These are phyloP conservation scores for Perca flavescens DNA, from an alignment of 2,113 vertebrate genomes.

Conservation along the genomic window DNA sequence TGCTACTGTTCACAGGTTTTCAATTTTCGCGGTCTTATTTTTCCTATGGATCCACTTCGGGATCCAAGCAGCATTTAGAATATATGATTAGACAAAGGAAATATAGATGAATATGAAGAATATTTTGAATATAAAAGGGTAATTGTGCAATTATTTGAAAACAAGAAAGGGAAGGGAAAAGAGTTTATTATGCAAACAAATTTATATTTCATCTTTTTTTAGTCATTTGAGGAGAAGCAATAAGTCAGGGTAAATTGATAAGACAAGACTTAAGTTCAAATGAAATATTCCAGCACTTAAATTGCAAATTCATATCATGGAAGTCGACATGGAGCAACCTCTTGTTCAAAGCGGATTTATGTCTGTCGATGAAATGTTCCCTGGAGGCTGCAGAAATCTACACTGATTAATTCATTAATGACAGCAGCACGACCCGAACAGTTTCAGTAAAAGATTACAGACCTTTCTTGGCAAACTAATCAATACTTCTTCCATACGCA, in stretches of 20 bases:
- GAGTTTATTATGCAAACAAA: neutral
- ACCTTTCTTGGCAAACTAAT: constrained; percentile 66
- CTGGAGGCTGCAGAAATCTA: constrained; percentile 21
- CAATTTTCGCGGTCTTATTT: constrained; percentile 16
- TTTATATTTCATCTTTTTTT: neutral
- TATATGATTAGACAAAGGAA: neutral
- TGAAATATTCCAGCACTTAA: neutral
- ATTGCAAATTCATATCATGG: constrained; percentile 6
- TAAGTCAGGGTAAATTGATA: neutral
- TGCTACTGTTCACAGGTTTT: constrained; percentile 47
- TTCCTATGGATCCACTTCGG: constrained; percentile 13
- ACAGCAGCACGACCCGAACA: constrained; percentile 52
- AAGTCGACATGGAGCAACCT: constrained; percentile 28
- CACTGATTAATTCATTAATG: constrained; percentile 62
- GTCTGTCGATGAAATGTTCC: constrained; percentile 28
- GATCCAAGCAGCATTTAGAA: neutral
- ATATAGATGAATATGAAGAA: neutral
- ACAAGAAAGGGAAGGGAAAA: neutral
- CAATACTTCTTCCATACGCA: constrained; percentile 52
- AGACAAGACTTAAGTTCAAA: neutral
- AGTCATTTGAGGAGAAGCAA: neutral
- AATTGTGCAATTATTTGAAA: neutral
- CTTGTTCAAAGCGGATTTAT: constrained; percentile 39
- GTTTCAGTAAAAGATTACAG: constrained; percentile 65
- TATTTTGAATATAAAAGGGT: neutral